Evolutionary conservation across 2,888 invertebrate species (phyloP), one percentile per base, ranked within the genome.

Genomic region (Watsonalla cultraria): DNA sequence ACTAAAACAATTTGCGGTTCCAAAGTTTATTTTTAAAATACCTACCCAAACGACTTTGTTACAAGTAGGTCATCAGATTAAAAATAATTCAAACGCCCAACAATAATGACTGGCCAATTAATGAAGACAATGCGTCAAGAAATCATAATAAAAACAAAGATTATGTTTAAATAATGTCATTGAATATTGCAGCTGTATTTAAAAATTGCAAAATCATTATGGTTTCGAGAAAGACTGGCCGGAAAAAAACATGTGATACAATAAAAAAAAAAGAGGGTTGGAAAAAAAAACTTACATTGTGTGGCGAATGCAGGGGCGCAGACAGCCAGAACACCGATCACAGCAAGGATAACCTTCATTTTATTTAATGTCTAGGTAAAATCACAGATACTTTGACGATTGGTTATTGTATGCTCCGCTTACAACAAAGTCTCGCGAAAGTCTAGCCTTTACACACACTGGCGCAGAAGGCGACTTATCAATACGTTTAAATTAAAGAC

Each of bases 401-500:
- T 59, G 62, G 61, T 64, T 60, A 63, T 64, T 56, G 64, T 60
- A 65, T 55, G 66, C 65, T 62, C 64, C 68, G 39, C 47, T 47
- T 50, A 56, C 54, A 63, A 70, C 65, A 72, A 78, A 75, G 76
- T 73, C 78, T 78, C 72, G 68, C 74, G 68, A 68, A 78, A 84
- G 84, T 82, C 91, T 88, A 82, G 93, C 96, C 96, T 96, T 96
- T 96, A 96, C 95, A 95, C 96, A 91, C 96, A 96, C 96, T 96
- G 96, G 96, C 92, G 94, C 92, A 96, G 96, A 96, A 96, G 96
- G 95, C 94, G 91, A 92, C 92, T 85, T 82, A 80, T 78, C 77
- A 80, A 42, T 79, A 73, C 66, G 60, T 46, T 78, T 74, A 73
- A 79, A 74, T 74, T 66, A 78, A 76, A 79, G 75, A 78, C 74